phyloP scores from a whole-genome alignment of 2,113 vertebrate species.

The Passer montanus region DNA sequence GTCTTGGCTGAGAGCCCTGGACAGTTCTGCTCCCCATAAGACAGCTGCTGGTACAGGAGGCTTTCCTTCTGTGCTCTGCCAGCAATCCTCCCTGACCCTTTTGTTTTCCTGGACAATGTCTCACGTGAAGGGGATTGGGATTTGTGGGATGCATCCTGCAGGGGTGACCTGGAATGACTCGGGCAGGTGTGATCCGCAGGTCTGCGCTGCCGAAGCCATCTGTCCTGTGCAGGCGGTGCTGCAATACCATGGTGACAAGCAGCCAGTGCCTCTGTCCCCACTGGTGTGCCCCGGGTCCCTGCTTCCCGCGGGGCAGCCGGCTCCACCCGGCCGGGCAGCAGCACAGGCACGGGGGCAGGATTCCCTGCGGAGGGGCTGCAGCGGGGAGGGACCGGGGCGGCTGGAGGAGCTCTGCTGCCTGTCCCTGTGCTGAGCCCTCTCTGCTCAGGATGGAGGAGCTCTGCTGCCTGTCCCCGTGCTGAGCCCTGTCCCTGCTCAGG shows the following conservation, averaged over 20 bases:
- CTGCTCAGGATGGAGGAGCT: no score
- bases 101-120: rapidly evolving
- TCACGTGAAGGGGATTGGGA: rapidly evolving
- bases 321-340: rapidly evolving
- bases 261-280: rapidly evolving
- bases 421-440: no score
- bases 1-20: background rate
- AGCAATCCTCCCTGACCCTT: background rate
- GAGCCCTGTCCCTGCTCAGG: no score
- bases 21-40: rapidly evolving
- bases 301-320: rapidly evolving
- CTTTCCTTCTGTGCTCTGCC: rapidly evolving
- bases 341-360: rapidly evolving
- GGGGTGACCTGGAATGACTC: background rate
- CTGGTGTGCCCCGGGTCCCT: background rate
- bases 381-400: rapidly evolving
- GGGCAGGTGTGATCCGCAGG: background rate
- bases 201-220: background rate
- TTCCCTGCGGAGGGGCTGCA: rapidly evolving
- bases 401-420: background rate
- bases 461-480: no score
- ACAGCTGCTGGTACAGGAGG: background rate
- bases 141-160: background rate
- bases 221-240: background rate
- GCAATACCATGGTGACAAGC: rapidly evolving